Conservation (phyloP, 2,797 vertebrate species). For the Sebastolobus altivelis region DNA sequence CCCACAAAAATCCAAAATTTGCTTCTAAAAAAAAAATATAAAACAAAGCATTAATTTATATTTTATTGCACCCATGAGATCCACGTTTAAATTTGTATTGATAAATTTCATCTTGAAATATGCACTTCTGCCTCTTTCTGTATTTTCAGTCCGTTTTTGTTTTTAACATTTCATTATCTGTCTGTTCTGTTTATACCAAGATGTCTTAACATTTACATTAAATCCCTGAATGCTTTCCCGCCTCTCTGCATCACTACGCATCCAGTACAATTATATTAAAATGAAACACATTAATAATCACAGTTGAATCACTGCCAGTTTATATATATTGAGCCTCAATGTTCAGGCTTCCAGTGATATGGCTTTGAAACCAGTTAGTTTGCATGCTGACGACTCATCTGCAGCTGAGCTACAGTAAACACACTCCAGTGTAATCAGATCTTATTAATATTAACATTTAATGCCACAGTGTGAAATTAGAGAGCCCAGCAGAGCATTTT, state of each 20-base stretch:
- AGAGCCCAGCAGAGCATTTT: background rate
- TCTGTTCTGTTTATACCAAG: background rate
- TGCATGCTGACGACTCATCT: background rate
- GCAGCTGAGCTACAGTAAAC: slow-evolving; percentile 15
- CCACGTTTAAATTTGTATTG: background rate
- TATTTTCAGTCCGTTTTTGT: background rate
- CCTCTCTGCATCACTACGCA: background rate
- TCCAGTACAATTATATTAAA: slow-evolving; percentile 1
- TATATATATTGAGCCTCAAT: slow-evolving; percentile 1
- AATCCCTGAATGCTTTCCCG: background rate
- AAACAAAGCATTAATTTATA: background rate
- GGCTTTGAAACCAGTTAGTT: slow-evolving; percentile 15
- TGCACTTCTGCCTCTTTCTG: no score
- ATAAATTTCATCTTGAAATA: background rate
- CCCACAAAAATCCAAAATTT: background rate
- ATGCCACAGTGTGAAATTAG: background rate
- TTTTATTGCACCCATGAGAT: background rate
- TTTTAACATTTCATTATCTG: background rate
- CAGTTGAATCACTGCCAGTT: slow-evolving; percentile 16
- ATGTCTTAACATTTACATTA: background rate
- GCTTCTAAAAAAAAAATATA: background rate
- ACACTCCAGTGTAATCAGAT: slow-evolving; percentile 13
- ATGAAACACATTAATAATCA: background rate
- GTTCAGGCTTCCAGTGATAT: background rate
- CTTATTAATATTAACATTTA: slow-evolving; percentile 29